Evolutionary conservation across 2,797 vertebrate species (phyloP).

Genomic region (Gymnothorax reevesii): DNA sequence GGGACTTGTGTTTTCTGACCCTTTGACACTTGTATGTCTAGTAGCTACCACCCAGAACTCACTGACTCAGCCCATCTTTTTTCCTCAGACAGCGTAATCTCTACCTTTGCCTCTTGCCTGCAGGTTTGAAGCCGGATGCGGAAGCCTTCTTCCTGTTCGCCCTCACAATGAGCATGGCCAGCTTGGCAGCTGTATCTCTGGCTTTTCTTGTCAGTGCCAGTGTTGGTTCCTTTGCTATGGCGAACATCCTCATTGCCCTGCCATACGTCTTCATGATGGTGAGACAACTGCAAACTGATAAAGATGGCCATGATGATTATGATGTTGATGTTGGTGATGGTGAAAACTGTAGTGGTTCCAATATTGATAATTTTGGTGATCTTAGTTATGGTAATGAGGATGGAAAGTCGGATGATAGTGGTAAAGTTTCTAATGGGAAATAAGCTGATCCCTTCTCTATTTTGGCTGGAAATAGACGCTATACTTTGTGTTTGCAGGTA

Average conservation of each 20-base stretch:
- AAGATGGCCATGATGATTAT: too few relatives aligned
- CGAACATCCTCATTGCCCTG: slow-evolving; percentile 74
- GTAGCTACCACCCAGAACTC: neutral
- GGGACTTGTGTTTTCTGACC: too few relatives aligned
- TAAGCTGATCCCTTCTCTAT: neutral
- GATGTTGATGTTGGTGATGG: neutral
- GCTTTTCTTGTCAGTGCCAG: slow-evolving; percentile 79
- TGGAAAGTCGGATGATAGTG: neutral
- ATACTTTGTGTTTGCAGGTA: slow-evolving; percentile 60
- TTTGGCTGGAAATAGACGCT: neutral
- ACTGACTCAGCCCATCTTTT: neutral
- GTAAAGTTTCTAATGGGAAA: neutral
- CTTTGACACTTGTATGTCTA: too few relatives aligned
- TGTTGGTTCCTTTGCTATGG: slow-evolving; percentile 73
- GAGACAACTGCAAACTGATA: slow-evolving; percentile 39
- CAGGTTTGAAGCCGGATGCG: slow-evolving; percentile 70
- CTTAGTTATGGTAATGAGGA: neutral
- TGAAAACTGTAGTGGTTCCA: neutral
- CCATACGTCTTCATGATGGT: slow-evolving; percentile 85
- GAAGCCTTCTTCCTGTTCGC: slow-evolving; percentile 68
- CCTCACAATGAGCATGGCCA: slow-evolving; percentile 73
- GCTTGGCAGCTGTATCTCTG: slow-evolving; percentile 71
- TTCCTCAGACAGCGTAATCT: neutral
- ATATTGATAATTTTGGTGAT: neutral
- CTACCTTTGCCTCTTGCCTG: neutral